These are phyloP conservation scores for Philaenus spumarius DNA, from an alignment of 1,140 invertebrate genomes.

Conservation along the genomic window DNA sequence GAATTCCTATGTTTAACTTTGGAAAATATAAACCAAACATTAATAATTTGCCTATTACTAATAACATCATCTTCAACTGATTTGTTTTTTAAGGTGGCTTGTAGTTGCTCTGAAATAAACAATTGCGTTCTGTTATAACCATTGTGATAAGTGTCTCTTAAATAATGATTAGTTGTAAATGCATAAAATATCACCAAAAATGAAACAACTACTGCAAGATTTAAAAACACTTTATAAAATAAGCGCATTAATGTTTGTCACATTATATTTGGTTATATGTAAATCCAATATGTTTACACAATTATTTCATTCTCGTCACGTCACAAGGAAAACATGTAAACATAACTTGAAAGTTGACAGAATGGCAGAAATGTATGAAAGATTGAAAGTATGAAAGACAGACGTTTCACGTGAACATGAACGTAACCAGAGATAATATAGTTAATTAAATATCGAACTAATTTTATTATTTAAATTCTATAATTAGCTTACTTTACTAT, in stretches of 20 bases:
- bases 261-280: too few species aligned
- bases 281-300: too few species aligned
- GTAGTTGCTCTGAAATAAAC: neutral
- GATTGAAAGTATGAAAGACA: too few species aligned
- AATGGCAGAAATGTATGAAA: too few species aligned
- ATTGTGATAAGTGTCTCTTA: neutral
- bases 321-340: too few species aligned
- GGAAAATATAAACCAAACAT: conserved; percentile 50
- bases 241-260: conserved; percentile 4
- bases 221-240: conserved; percentile 19
- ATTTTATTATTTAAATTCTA: too few species aligned
- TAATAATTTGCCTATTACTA: conserved; percentile 17
- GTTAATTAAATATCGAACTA: too few species aligned
- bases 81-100: neutral
- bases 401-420: too few species aligned
- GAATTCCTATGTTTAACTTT: conserved; percentile 48
- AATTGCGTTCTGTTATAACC: neutral
- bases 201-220: conserved; percentile 9
- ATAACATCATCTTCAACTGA: neutral
- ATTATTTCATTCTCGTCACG: too few species aligned
- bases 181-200: conserved; percentile 16
- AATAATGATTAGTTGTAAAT: conserved; percentile 9
- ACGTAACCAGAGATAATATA: too few species aligned
- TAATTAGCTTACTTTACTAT: too few species aligned
- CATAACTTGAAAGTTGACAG: too few species aligned